Base-by-base conservation (phyloP, 1,140 invertebrate genomes). In the Acromyrmex echinatior region DNA sequence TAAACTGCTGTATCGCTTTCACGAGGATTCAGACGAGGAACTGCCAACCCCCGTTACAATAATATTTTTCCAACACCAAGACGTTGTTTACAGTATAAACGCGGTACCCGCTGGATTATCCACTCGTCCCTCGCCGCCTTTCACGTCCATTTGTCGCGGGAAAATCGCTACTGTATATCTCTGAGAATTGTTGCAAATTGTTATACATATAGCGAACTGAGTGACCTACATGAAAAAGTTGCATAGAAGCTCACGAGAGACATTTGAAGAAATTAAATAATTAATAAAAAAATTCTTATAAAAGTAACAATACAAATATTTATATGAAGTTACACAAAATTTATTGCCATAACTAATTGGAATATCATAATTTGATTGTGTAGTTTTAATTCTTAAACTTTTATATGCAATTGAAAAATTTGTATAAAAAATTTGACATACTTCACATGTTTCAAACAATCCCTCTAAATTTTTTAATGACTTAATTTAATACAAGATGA, bases 21-120 rank as follows among this genome's bases (percentile, higher is more conserved):
- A 81, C 65, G 60, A 76, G 82, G 31, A 74, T 86, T 79, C 65
- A 39, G 66, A 45, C 73, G 25, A 16, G 14, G 68, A 71, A 79
- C 71, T 66, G 56, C 60, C 77, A 68, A 82, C 84, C 86, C 88
- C 88, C 70, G 88, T 90, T 92, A 70, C 66, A 92, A 92, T 84
- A 93, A 93, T 92, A 93, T 92, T 93, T 92, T 77, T 78, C 77
- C 91, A 90, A 89, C 89, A 92, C 90, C 86, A 82, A 91, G 71
- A 87, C 88, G 68, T 78, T 92, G 90, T 91, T 93, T 92, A 82
- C 76, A 79, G 16, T 88, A 90, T 87, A 89, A 92, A 92, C 88
- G 68, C 39, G 66, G 51, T 16, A 70, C 28, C 56, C 77, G 49
- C 1, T n/a, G 90, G 89, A 91, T 92, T 90, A 90, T 90, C 84